Conservation (phyloP, 2,797 vertebrate genomes). For the Odontamblyopus rebecca region DNA sequence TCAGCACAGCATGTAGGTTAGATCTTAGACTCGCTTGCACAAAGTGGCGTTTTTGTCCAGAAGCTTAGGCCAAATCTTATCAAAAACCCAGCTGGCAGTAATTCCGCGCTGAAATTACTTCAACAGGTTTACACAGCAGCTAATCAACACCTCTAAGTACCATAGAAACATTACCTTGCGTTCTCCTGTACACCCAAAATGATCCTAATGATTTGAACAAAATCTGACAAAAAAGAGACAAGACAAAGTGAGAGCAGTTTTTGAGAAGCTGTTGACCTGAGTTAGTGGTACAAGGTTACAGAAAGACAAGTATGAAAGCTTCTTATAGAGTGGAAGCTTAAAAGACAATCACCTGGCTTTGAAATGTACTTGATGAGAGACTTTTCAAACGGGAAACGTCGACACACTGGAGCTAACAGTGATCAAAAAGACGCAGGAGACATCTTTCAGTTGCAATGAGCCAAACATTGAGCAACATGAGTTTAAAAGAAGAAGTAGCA, state of each 20-base stretch:
- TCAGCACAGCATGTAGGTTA: background rate
- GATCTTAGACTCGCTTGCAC: background rate
- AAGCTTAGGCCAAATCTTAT: conserved; percentile 24
- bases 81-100: conserved; percentile 43
- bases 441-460: conserved; percentile 16
- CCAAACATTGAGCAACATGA: conserved; percentile 21
- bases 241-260: conserved; percentile 17
- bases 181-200: conserved; percentile 24
- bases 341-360: conserved; percentile 39
- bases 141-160: conserved; percentile 30
- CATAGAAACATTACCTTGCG: conserved; percentile 22
- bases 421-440: conserved; percentile 9
- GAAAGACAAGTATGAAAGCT: conserved; percentile 35
- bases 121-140: conserved; percentile 35
- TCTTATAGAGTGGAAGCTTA: conserved; percentile 14
- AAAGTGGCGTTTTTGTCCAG: conserved; percentile 24
- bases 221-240: background rate
- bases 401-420: conserved; percentile 44
- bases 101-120: conserved; percentile 26
- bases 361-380: conserved; percentile 43
- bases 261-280: conserved; percentile 15
- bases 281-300: conserved; percentile 23
- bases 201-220: conserved; percentile 19
- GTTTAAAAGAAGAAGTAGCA: conserved; percentile 17
- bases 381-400: conserved; percentile 35